A percentile compares a stretch with the other conserved stretches of the same genome.
phyloP scores from a whole-genome alignment of 1,140 invertebrate genomes.

The Drosophila serrata region DNA sequence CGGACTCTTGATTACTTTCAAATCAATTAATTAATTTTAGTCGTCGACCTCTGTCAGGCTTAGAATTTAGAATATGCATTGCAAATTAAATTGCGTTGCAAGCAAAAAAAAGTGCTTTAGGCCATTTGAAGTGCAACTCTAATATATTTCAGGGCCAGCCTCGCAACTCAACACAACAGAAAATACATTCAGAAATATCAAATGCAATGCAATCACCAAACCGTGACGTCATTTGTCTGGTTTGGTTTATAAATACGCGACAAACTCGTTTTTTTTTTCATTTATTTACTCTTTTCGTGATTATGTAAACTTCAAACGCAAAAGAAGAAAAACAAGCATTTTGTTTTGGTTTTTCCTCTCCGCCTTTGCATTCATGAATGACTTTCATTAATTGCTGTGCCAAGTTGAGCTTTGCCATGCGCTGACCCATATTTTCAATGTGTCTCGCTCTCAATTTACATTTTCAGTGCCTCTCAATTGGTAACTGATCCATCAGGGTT shows the following conservation, averaged over 20 bases:
- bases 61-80: constrained; percentile 50
- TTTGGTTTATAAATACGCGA: constrained; percentile 38
- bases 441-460: constrained; percentile 27
- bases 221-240: constrained; percentile 69
- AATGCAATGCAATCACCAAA: constrained; percentile 60
- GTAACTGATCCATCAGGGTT: constrained; percentile 45
- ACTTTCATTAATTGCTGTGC: constrained; percentile 66
- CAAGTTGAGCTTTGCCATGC: constrained; percentile 63
- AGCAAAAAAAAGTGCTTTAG: constrained; percentile 26
- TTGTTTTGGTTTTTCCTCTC: constrained; percentile 54
- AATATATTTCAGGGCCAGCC: constrained; percentile 63
- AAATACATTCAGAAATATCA: constrained; percentile 26
- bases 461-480: constrained; percentile 15
- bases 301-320: constrained; percentile 62
- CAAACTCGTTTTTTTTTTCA: constrained; percentile 55
- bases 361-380: constrained; percentile 66
- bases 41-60: constrained; percentile 18
- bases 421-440: constrained; percentile 63
- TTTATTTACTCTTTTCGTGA: constrained; percentile 9
- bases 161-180: constrained; percentile 55
- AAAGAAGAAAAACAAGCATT: constrained; percentile 55
- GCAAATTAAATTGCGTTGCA: constrained; percentile 44
- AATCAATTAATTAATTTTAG: constrained; percentile 19
- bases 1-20: constrained; percentile 19
- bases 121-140: constrained; percentile 55